These are phyloP conservation scores for Trialeurodes vaporariorum DNA, from an alignment of 1,140 invertebrate genomes.

Conservation along the genomic window DNA sequence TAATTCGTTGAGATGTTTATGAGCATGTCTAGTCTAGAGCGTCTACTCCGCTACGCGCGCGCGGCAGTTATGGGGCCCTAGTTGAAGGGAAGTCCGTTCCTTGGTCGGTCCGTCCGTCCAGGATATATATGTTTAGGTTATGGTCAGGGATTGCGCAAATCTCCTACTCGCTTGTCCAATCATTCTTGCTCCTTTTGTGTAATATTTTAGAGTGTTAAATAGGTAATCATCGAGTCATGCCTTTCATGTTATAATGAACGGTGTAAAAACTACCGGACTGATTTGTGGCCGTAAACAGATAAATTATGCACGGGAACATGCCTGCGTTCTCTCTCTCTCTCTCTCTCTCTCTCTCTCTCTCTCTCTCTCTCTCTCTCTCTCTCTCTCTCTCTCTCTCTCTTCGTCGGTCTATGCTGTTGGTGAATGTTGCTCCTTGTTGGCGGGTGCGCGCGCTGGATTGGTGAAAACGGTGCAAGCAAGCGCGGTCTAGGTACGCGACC, in stretches of 20 bases:
- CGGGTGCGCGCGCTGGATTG: no score
- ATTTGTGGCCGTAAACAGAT: neutral
- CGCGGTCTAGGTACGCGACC: no score
- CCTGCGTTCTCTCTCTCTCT: neutral
- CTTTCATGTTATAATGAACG: neutral
- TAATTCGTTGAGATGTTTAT: neutral
- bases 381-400: no score
- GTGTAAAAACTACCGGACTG: neutral
- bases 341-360: no score
- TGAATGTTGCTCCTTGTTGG: no score
- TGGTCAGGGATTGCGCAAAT: neutral
- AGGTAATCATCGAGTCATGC: neutral
- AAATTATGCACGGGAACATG: neutral
- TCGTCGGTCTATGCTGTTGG: no score
- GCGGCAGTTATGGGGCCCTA: neutral
- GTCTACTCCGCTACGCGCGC: neutral
- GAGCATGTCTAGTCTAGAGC: neutral
- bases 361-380: no score
- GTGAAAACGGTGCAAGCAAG: no score
- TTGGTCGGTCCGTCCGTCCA: neutral
- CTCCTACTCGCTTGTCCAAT: neutral
- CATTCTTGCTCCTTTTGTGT: neutral
- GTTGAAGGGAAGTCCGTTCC: neutral
- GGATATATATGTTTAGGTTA: neutral
- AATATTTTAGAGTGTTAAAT: constrained; percentile 1